A percentile compares a stretch with the other conserved stretches of the same genome.
Evolutionary conservation across 2,888 invertebrate genomes (phyloP).

Genomic region (Agapostemon virescens): DNA sequence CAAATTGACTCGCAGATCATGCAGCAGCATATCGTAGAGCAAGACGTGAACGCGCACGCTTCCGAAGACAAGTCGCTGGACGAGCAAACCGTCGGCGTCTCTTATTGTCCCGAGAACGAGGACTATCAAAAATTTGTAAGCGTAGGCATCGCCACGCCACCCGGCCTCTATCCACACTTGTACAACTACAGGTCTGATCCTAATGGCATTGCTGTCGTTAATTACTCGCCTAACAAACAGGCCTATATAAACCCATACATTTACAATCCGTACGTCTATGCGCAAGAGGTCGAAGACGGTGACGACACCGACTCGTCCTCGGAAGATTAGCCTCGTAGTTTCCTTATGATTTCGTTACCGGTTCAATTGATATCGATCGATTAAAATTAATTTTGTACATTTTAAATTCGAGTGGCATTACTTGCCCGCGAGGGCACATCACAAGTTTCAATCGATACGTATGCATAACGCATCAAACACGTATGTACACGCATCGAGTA

Average conservation of each 20-base stretch:
- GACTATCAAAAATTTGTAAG: slow-evolving; percentile 70
- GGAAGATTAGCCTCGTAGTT: slow-evolving; percentile 66
- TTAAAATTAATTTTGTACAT: slow-evolving; percentile 63
- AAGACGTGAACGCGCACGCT: slow-evolving; percentile 51
- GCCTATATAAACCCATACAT: slow-evolving; percentile 74
- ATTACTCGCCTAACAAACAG: slow-evolving; percentile 75
- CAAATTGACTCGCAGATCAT: slow-evolving; percentile 43
- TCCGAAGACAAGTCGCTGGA: slow-evolving; percentile 58
- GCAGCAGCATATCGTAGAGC: slow-evolving; percentile 48
- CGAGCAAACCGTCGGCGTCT: slow-evolving; percentile 36
- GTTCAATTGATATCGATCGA: slow-evolving; percentile 33
- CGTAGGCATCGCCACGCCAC: slow-evolving; percentile 67
- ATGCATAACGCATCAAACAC: no score
- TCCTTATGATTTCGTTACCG: slow-evolving; percentile 48
- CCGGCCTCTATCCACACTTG: slow-evolving; percentile 76
- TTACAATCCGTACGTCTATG: slow-evolving; percentile 72
- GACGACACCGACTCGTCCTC: slow-evolving; percentile 74
- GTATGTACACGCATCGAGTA: no score
- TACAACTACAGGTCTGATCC: slow-evolving; percentile 74
- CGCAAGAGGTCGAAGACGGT: slow-evolving; percentile 65
- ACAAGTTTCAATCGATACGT: slow-evolving; percentile 57
- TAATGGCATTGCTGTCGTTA: slow-evolving; percentile 75
- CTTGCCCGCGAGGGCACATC: slow-evolving; percentile 7
- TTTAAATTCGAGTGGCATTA: slow-evolving; percentile 58
- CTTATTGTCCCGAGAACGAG: slow-evolving; percentile 58